Conservation (phyloP, 2,888 invertebrate genomes). For the Deilephila elpenor region DNA sequence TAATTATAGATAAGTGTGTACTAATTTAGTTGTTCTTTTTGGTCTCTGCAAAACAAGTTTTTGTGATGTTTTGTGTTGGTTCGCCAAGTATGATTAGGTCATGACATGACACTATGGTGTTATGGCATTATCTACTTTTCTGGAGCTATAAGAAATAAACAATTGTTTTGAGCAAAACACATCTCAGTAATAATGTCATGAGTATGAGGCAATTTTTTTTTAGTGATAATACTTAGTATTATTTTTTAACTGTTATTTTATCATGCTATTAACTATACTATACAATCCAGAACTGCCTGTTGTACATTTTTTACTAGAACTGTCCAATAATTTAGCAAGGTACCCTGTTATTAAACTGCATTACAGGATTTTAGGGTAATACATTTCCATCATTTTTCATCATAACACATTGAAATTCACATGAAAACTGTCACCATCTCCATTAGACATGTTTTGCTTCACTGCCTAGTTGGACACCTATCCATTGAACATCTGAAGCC, state of each 20-base stretch:
- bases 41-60: constrained; percentile 1
- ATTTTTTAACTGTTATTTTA: no score
- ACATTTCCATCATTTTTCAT: background rate
- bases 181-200: no score
- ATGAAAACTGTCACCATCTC: background rate
- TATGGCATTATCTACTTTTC: background rate
- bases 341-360: no score
- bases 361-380: no score
- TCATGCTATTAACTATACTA: no score
- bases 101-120: no score
- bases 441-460: background rate
- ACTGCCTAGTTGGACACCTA: background rate
- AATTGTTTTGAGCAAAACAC: background rate
- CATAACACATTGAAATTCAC: background rate
- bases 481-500: background rate
- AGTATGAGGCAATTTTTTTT: no score
- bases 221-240: no score
- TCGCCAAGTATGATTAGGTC: background rate
- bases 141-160: background rate
- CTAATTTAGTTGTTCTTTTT: background rate
- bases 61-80: background rate
- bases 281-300: no score
- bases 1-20: constrained; percentile 10
- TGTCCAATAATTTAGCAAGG: no score
- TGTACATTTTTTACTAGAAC: no score